Conservation (phyloP, 2,113 vertebrate genomes). For the Petaurus breviceps region DNA sequence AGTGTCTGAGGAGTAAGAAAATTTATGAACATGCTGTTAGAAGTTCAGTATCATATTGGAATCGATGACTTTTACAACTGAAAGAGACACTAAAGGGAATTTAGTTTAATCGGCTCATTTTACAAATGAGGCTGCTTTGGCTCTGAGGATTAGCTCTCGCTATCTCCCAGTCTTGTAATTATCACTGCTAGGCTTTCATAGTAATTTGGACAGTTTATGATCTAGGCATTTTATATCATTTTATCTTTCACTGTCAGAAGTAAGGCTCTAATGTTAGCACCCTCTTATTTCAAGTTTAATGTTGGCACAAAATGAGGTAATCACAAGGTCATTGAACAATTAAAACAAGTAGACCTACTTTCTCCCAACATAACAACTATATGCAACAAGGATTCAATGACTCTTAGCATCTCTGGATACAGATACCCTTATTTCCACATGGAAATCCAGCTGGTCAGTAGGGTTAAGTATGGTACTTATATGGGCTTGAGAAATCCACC, state of each 20-base stretch:
- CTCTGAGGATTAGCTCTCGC: background rate
- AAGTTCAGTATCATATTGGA: background rate
- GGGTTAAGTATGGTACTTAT: background rate
- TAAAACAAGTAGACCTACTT: background rate
- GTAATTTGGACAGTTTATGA: background rate
- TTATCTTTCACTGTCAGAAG: background rate
- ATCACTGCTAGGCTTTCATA: background rate
- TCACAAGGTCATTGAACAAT: background rate
- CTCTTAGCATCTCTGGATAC: background rate
- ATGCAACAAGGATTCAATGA: background rate
- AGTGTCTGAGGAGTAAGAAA: background rate
- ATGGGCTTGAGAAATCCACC: background rate
- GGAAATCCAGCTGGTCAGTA: background rate
- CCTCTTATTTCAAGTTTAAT: background rate
- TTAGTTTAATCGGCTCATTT: background rate
- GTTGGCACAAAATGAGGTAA: background rate
- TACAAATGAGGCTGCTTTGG: background rate
- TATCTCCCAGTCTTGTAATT: background rate
- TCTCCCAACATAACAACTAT: background rate
- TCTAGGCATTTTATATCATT: background rate
- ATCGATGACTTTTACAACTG: background rate
- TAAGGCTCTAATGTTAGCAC: background rate
- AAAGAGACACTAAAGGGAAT: too few species aligned
- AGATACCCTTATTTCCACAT: background rate
- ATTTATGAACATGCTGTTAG: background rate